Percentiles rank a stretch among this genome's conserved stretches.
Conservation (phyloP, 2,888 invertebrate species). For the Idaea aversata region DNA sequence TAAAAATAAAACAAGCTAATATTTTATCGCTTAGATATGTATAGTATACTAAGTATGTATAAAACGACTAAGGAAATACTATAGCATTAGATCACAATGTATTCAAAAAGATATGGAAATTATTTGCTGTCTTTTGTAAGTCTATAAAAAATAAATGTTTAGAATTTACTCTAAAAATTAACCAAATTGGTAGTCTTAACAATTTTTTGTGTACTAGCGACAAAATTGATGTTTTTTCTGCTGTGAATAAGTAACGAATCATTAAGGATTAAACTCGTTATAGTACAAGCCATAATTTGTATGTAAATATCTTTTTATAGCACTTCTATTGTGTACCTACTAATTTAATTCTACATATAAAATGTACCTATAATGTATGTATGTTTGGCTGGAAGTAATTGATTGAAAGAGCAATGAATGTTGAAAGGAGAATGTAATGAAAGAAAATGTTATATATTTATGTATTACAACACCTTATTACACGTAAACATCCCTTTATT, state of each 20-base stretch:
- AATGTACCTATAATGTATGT: not conserved
- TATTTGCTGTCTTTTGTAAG: slow-evolving; percentile 1
- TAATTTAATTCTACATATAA: not conserved
- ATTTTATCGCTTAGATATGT: not conserved
- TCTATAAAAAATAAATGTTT: not conserved
- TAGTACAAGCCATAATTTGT: slow-evolving; percentile 8
- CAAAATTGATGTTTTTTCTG: not conserved
- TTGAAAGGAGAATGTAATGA: not conserved
- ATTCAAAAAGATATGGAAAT: not conserved
- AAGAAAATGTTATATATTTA: slow-evolving; percentile 3
- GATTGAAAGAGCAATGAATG: not conserved
- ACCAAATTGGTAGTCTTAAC: not conserved
- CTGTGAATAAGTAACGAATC: not conserved
- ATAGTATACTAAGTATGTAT: not conserved
- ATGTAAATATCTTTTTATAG: slow-evolving; percentile 20
- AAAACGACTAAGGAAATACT: not conserved
- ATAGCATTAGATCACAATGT: not conserved
- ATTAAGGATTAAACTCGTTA: not conserved
- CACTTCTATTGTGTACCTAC: not conserved
- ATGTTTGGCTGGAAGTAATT: not conserved
- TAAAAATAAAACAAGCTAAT: not conserved
- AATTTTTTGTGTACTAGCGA: not conserved
- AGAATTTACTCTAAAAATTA: not conserved
- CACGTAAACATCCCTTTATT: too few species aligned
- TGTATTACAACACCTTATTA: not conserved